Evolutionary conservation across 2,888 invertebrate genomes (phyloP).

Genomic region (Microctonus hyperodae): DNA sequence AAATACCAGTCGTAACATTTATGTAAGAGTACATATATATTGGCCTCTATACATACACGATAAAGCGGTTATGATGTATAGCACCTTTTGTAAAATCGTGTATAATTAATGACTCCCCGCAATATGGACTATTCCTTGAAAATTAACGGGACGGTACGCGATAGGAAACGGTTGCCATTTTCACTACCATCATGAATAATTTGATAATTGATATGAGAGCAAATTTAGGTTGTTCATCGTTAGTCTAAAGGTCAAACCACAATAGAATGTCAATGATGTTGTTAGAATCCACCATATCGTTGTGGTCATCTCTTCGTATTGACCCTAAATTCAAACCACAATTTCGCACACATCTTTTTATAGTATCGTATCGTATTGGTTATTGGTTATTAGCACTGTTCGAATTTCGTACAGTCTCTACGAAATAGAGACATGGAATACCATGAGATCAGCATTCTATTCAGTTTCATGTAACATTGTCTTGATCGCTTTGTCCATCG

Average conservation of each 20-base stretch:
- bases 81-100: background rate
- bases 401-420: conserved; percentile 2
- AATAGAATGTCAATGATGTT: conserved; percentile 14
- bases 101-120: background rate
- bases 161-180: conserved; percentile 3
- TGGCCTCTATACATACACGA: background rate
- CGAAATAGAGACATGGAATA: conserved; percentile 3
- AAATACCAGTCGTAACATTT: background rate
- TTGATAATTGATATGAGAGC: conserved; percentile 14
- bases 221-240: conserved; percentile 6
- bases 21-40: background rate
- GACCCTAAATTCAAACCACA: background rate
- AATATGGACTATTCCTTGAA: background rate
- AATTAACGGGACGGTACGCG: background rate
- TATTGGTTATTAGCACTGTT: conserved; percentile 21
- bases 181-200: background rate
- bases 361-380: conserved; percentile 13
- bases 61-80: background rate
- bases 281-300: background rate
- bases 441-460: conserved; percentile 4
- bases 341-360: background rate
- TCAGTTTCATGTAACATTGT: background rate
- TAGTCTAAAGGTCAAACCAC: conserved; percentile 3
- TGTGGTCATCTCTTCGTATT: conserved; percentile 1
- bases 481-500: background rate